Evolutionary conservation across 2,113 vertebrate genomes (phyloP).

Genomic region (Silurus asotus): DNA sequence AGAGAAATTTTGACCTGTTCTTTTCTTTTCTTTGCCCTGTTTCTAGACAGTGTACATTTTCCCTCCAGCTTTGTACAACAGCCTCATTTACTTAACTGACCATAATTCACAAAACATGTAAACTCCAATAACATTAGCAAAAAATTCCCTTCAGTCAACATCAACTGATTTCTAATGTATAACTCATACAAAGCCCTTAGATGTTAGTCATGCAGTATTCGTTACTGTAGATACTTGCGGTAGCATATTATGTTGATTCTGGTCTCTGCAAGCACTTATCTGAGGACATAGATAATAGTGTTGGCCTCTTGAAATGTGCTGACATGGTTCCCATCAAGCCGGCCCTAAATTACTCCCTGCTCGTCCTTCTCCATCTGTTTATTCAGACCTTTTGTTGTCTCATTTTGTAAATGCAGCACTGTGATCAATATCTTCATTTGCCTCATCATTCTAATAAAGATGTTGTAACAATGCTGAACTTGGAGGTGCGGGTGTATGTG

Average conservation of each 20-base stretch:
- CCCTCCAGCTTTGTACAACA: conserved; percentile 21
- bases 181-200: not conserved
- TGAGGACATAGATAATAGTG: conserved; percentile 22
- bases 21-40: not conserved
- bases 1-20: conserved; percentile 15
- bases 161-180: not conserved
- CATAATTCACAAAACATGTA: conserved; percentile 6
- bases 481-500: conserved; percentile 6
- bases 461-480: not conserved
- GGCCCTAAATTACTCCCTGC: conserved; percentile 42
- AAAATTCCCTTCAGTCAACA: conserved; percentile 9
- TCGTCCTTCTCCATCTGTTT: conserved; percentile 41
- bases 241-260: conserved; percentile 19
- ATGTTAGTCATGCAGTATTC: not conserved
- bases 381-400: conserved; percentile 49
- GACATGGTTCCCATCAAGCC: conserved; percentile 47
- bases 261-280: conserved; percentile 1
- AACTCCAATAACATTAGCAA: not conserved
- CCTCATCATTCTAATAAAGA: conserved; percentile 47
- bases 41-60: not conserved
- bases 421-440: conserved; percentile 56
- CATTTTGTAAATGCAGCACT: conserved; percentile 52
- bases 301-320: conserved; percentile 42
- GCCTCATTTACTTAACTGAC: conserved; percentile 23
- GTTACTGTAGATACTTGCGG: not conserved